Evolutionary conservation across 2,888 invertebrate species (phyloP), one percentile per base, ranked within the genome.

Genomic region (Ditylenchus weischeri): DNA sequence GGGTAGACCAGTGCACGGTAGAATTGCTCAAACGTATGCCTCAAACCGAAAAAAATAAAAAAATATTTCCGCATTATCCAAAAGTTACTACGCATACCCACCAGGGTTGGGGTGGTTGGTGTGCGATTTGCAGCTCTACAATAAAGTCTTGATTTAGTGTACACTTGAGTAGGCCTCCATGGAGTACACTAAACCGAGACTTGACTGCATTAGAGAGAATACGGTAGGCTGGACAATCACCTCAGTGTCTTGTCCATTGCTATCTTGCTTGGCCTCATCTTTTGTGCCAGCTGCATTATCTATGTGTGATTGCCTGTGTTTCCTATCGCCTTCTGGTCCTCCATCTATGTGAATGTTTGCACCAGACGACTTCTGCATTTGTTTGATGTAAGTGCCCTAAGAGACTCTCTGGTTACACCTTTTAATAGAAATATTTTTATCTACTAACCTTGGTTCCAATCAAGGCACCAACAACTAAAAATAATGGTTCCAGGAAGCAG

Each of bases 381-480:
- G 21, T 18, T 54, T 54, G n/a, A 54, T 54, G 29, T 54, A n/a
- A 18, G 54, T 23, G 29, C 54, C 54, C 54, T 54, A 54, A 54
- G n/a, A 4, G 1, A 43, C 13, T 43, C 10, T 54, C 10, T 13
- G 29, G n/a, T 54, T 54, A 54, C 11, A 54, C 29, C 10, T 50
- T 19, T 18, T 18, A 62, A n/a, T 36, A 15, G 36, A 7, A 19
- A 29, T n/a, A 70, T 19, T n/a, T 7, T 35, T 36, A 21, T 35
- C 19, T 36, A 19, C 63, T 54, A 47, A 76, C 78, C 74, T 93
- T 95, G 60, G 93, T 92, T 75, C 96, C 96, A 83, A 98, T 98
- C 75, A 98, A 92, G 74, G 96, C 96, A 68, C 96, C 96, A 62
- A 98, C 95, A 66, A 94, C 92, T 84, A 29, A 43, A 43, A 43